A percentile compares a stretch with the other conserved stretches of the same genome.
These are phyloP conservation scores for Bombus affinis DNA, from an alignment of 1,140 invertebrate genomes.

Conservation along the genomic window DNA sequence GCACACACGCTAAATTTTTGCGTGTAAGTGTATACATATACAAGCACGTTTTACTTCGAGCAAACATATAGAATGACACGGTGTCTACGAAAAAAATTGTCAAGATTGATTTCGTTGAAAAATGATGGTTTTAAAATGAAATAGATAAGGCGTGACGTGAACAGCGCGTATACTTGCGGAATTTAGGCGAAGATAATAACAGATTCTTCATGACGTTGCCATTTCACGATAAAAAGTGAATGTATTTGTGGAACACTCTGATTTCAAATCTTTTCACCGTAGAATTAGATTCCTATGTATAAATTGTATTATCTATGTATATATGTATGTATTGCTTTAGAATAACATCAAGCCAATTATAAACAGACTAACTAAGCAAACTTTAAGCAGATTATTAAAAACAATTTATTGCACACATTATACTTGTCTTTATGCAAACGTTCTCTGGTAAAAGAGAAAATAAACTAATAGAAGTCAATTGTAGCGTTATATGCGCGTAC, in stretches of 20 bases:
- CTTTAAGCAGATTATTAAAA: neutral
- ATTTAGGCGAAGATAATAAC: neutral
- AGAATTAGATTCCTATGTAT: neutral
- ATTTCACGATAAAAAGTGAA: neutral
- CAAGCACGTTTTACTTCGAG: neutral
- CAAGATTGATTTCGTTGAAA: conserved; percentile 9
- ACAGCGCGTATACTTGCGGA: neutral
- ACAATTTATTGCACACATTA: neutral
- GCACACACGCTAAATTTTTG: neutral
- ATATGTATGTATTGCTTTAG: neutral
- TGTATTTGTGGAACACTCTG: neutral
- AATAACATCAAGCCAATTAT: no score
- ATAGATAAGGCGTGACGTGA: conserved; percentile 2
- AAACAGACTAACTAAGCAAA: no score
- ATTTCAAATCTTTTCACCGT: neutral
- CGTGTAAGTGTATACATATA: neutral
- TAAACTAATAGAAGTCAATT: neutral
- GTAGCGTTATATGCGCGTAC: neutral
- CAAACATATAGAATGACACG: no score
- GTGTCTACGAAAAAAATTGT: neutral
- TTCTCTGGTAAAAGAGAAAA: neutral
- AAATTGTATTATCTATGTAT: neutral
- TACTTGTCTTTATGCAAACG: neutral
- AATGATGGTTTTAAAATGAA: neutral
- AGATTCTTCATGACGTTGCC: neutral